Evolutionary conservation across 37 sponge, comb jelly and placozoan genomes (phyloP).

Genomic region (Haliclona indistincta): DNA sequence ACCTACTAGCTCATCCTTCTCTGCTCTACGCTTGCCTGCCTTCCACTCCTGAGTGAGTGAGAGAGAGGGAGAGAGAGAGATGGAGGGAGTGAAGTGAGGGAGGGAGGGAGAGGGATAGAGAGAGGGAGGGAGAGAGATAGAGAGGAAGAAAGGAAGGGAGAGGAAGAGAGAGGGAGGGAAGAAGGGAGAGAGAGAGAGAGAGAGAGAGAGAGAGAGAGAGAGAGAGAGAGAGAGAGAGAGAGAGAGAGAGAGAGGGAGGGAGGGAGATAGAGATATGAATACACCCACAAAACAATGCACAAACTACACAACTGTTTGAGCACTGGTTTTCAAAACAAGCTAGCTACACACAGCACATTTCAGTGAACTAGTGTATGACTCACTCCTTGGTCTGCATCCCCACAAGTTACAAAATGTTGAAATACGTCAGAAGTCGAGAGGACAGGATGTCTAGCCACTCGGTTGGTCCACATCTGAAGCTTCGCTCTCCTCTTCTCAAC

Average conservation of each 20-base stretch:
- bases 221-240: conserved; percentile 15
- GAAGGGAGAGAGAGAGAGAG: conserved; percentile 9
- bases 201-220: conserved; percentile 28
- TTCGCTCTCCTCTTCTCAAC: conserved; percentile 88
- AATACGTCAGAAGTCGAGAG: conserved; percentile 79
- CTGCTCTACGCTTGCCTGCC: conserved; percentile 93
- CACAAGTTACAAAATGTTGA: conserved; percentile 66
- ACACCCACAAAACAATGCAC: too few species aligned
- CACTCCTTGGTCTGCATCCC: conserved; percentile 54
- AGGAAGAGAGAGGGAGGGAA: neutral
- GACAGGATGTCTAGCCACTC: conserved; percentile 94
- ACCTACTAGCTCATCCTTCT: conserved; percentile 81
- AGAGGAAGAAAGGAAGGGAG: neutral
- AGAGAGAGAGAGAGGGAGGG: conserved; percentile 30
- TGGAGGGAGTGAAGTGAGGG: neutral
- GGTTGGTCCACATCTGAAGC: conserved; percentile 91
- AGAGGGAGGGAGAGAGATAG: neutral
- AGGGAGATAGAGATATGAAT: conserved; percentile 16
- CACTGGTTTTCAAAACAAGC: too few species aligned
- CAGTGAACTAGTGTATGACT: neutral
- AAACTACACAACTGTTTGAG: too few species aligned
- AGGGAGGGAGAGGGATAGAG: neutral
- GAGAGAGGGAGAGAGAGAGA: neutral
- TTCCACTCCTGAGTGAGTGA: conserved; percentile 77
- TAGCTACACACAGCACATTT: too few species aligned